Percentiles rank a stretch among this genome's conserved stretches.
Evolutionary conservation across 1,140 invertebrate genomes (phyloP).

Genomic region (Neodiprion fabricii): DNA sequence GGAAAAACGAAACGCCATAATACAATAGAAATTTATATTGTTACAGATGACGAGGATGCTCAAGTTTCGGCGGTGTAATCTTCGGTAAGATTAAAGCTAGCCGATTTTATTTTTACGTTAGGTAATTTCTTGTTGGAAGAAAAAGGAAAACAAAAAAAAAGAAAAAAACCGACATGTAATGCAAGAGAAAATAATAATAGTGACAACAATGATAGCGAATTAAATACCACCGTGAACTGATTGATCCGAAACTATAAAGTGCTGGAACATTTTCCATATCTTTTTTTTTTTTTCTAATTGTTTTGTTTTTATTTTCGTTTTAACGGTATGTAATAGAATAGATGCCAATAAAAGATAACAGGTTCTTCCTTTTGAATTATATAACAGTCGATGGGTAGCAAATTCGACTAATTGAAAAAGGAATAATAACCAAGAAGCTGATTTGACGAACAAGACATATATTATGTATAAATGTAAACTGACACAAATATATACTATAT

Average conservation of each 20-base stretch:
- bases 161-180: background rate
- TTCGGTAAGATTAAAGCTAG: conserved; percentile 4
- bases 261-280: background rate
- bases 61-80: conserved; percentile 69
- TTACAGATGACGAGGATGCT: conserved; percentile 70
- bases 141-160: background rate
- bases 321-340: background rate
- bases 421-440: too few relatives aligned
- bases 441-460: too few relatives aligned
- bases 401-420: too few relatives aligned
- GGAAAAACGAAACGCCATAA: too few relatives aligned
- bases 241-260: background rate
- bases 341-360: background rate
- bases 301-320: background rate
- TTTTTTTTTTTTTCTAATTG: background rate
- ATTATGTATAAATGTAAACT: too few relatives aligned
- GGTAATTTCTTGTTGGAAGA: background rate
- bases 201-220: background rate
- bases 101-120: background rate
- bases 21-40: conserved; percentile 30
- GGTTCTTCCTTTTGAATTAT: background rate
- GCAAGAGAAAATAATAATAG: too few relatives aligned
- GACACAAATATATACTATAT: too few relatives aligned
- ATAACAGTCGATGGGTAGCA: background rate
- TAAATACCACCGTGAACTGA: background rate